Conservation (phyloP, 2,797 vertebrate genomes). For the Pelochelys cantorii region DNA sequence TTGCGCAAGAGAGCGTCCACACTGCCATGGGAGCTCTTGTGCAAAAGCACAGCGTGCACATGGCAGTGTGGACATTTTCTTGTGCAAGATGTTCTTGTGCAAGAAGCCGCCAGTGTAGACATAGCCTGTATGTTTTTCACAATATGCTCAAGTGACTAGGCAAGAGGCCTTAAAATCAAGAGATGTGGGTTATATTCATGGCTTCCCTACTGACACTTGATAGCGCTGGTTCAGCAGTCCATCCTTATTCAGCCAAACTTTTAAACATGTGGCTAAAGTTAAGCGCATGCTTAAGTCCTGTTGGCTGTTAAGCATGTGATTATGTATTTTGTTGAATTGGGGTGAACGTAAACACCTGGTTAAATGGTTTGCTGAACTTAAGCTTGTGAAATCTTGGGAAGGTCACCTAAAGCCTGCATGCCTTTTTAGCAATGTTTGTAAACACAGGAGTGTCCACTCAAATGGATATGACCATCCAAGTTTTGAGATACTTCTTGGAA, state of each 20-base stretch:
- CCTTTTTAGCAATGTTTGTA: not conserved
- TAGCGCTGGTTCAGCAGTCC: slow-evolving; percentile 67
- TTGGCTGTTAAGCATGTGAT: not conserved
- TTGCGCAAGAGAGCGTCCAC: too few species aligned
- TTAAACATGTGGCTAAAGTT: slow-evolving; percentile 60
- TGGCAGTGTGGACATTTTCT: too few species aligned
- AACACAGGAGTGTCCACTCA: slow-evolving; percentile 14
- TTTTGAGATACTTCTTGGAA: slow-evolving; percentile 24
- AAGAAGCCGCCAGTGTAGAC: too few species aligned
- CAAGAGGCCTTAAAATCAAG: slow-evolving; percentile 56
- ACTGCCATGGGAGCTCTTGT: too few species aligned
- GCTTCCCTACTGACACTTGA: slow-evolving; percentile 61
- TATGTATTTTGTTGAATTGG: not conserved
- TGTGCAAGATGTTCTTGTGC: too few species aligned
- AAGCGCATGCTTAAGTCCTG: slow-evolving; percentile 57
- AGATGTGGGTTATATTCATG: slow-evolving; percentile 47
- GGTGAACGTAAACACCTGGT: not conserved
- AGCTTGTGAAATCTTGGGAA: not conserved
- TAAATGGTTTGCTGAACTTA: not conserved
- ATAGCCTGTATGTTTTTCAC: slow-evolving; percentile 11
- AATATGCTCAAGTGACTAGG: slow-evolving; percentile 46
- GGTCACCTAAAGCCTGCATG: not conserved
- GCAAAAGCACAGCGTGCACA: too few species aligned
- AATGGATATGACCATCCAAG: not conserved
- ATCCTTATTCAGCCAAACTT: slow-evolving; percentile 39